Conservation (phyloP, 2,113 vertebrate species). For the Embiotoca jacksoni region DNA sequence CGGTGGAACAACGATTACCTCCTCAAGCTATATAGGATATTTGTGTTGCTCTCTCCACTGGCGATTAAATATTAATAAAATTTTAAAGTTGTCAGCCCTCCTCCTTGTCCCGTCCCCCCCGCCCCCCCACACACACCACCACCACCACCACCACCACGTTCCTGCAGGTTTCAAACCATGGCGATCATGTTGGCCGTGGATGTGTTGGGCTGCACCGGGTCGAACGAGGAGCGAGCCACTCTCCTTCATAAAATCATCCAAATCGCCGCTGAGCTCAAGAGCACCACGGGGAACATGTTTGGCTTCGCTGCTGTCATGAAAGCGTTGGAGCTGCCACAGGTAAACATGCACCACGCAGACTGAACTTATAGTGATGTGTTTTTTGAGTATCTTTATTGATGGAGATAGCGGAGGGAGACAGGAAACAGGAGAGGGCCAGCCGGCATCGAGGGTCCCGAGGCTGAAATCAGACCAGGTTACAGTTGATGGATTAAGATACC, state of each 20-base stretch:
- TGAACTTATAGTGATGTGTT: too few relatives aligned
- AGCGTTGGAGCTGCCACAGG: constrained; percentile 94
- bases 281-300: constrained; percentile 94
- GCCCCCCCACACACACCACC: too few relatives aligned
- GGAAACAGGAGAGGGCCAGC: background rate
- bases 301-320: constrained; percentile 95
- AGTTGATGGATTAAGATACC: background rate
- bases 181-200: constrained; percentile 93
- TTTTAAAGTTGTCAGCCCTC: too few relatives aligned
- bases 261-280: constrained; percentile 92
- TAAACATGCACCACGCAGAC: constrained; percentile 62
- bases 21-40: too few relatives aligned
- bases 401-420: background rate
- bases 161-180: constrained; percentile 93
- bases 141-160: background rate
- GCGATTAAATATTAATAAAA: too few relatives aligned
- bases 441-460: background rate
- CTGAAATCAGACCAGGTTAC: background rate
- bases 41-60: too few relatives aligned
- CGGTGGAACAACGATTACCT: too few relatives aligned
- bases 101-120: too few relatives aligned
- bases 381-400: background rate
- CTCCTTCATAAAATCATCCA: constrained; percentile 93
- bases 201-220: constrained; percentile 94
- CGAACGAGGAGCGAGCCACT: constrained; percentile 89